These are phyloP conservation scores for Musca vetustissima DNA, from an alignment of 1,140 invertebrate genomes.

Conservation along the genomic window DNA sequence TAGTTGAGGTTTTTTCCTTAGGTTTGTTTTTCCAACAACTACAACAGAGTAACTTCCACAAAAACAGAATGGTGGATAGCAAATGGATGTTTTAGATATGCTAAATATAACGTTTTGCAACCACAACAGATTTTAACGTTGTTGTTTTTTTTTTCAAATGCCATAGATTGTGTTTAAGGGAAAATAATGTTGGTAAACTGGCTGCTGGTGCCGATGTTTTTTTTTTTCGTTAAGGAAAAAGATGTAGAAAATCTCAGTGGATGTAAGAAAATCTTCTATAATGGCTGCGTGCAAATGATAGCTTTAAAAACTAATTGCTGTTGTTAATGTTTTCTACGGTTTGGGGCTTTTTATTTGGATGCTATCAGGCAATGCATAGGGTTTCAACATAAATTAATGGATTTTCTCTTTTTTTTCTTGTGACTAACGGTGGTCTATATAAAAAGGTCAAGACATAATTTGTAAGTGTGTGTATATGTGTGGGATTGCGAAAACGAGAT, in stretches of 20 bases:
- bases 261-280: constrained; percentile 3
- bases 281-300: constrained; percentile 25
- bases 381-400: too few relatives aligned
- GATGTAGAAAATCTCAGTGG: not conserved
- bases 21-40: too few relatives aligned
- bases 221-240: not conserved
- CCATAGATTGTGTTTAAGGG: constrained; percentile 2
- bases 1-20: too few relatives aligned
- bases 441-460: too few relatives aligned
- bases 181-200: not conserved
- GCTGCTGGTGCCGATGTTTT: too few relatives aligned
- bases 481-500: too few relatives aligned
- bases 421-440: too few relatives aligned
- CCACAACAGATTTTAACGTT: too few relatives aligned
- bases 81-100: constrained; percentile 15
- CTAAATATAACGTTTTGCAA: not conserved
- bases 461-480: too few relatives aligned
- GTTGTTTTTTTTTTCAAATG: not conserved
- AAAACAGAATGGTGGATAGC: not conserved
- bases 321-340: constrained; percentile 19
- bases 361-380: not conserved
- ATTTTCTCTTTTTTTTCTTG: too few relatives aligned
- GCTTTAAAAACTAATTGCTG: constrained; percentile 28
- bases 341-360: not conserved
- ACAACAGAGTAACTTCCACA: not conserved